These are phyloP conservation scores for Hemiprocne comata DNA, from an alignment of 2,113 vertebrate genomes.

Conservation along the genomic window DNA sequence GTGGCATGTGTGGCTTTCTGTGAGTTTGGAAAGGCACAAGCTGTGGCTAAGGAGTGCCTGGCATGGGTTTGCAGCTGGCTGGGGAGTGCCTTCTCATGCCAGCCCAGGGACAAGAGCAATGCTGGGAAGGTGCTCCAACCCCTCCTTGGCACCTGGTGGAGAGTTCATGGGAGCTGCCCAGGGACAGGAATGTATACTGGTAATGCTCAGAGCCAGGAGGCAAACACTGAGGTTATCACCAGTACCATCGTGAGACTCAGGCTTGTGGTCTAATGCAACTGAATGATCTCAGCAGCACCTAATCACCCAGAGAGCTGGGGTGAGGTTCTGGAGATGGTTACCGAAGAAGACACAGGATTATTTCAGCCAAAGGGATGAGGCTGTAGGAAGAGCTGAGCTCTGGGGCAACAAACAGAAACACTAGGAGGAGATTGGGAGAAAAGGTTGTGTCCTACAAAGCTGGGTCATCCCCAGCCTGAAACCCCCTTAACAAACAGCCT, in stretches of 20 bases:
- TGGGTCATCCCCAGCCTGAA: not conserved
- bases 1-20: not conserved
- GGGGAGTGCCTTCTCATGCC: not conserved
- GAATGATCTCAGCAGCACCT: slow-evolving; percentile 19
- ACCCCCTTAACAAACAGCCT: not conserved
- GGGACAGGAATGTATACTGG: not conserved
- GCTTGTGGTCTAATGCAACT: slow-evolving; percentile 31
- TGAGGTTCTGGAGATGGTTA: not conserved
- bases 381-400: not conserved
- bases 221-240: slow-evolving; percentile 35
- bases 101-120: not conserved
- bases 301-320: not conserved
- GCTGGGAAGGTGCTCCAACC: not conserved
- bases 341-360: not conserved
- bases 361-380: not conserved
- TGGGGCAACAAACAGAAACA: not conserved
- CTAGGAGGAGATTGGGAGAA: not conserved
- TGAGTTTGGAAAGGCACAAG: not conserved
- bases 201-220: not conserved
- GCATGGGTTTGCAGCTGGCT: not conserved
- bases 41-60: not conserved
- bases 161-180: not conserved
- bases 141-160: not conserved
- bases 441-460: not conserved
- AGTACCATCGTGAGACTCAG: slow-evolving; percentile 37